Percentiles rank a stretch among this genome's conserved stretches.
These are phyloP conservation scores for Pachydiplax longipennis DNA, from an alignment of 2,888 invertebrate species.

Conservation along the genomic window DNA sequence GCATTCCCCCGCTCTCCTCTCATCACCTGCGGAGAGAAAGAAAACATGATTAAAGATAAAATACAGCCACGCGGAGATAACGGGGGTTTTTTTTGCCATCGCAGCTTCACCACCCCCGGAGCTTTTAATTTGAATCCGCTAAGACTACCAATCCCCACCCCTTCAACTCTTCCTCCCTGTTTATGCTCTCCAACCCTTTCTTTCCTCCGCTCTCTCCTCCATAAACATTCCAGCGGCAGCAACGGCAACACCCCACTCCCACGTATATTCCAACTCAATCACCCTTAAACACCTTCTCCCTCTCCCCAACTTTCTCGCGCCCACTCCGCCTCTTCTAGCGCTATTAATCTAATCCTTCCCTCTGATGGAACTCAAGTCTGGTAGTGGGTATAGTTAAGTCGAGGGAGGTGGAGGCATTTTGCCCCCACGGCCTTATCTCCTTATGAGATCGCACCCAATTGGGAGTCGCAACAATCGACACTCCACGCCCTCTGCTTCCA, in stretches of 20 bases:
- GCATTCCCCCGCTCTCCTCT: neutral
- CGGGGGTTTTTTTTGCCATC: neutral
- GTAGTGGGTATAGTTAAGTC: neutral
- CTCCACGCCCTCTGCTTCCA: neutral
- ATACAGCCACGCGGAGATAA: conserved; percentile 28
- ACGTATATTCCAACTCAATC: neutral
- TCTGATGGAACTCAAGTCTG: neutral
- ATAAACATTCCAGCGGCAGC: neutral
- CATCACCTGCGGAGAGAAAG: neutral
- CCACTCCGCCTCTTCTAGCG: neutral
- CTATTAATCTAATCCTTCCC: neutral
- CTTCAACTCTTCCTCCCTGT: neutral
- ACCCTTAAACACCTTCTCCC: neutral
- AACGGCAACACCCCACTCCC: neutral
- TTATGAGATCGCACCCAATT: neutral
- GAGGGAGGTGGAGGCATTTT: neutral
- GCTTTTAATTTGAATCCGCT: neutral
- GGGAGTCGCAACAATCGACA: conserved; percentile 8
- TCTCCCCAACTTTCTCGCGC: neutral
- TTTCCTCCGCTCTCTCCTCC: neutral
- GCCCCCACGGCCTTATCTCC: neutral
- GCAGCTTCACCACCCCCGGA: neutral
- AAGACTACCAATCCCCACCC: neutral
- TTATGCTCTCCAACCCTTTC: neutral
- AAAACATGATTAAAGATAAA: conserved; percentile 31